These are phyloP conservation scores for Euwallacea fornicatus DNA, from an alignment of 1,140 invertebrate species.

Conservation along the genomic window DNA sequence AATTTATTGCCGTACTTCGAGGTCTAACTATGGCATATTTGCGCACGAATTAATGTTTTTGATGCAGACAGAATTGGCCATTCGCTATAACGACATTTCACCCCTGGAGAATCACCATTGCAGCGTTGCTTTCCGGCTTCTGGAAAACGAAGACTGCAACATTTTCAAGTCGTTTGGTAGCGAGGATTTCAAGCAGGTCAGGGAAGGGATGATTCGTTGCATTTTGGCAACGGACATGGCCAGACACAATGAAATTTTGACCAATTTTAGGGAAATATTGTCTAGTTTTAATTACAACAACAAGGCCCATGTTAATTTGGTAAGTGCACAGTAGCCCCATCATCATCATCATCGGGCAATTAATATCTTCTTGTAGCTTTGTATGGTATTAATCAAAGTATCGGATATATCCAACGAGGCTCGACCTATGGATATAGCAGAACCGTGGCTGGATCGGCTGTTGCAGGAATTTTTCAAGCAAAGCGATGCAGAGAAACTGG, in stretches of 20 bases:
- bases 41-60: slow-evolving; percentile 5
- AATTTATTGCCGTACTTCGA: neutral
- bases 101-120: slow-evolving; percentile 89
- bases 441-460: slow-evolving; percentile 81
- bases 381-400: slow-evolving; percentile 85
- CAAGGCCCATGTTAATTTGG: slow-evolving; percentile 77
- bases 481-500: slow-evolving; percentile 81
- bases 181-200: slow-evolving; percentile 63
- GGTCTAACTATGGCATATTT: neutral
- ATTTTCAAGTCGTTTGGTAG: slow-evolving; percentile 71
- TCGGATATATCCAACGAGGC: slow-evolving; percentile 88
- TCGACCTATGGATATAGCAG: slow-evolving; percentile 80
- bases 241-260: slow-evolving; percentile 82
- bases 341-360: neutral
- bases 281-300: slow-evolving; percentile 75
- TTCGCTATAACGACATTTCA: slow-evolving; percentile 87
- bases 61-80: slow-evolving; percentile 71
- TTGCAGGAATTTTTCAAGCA: slow-evolving; percentile 80
- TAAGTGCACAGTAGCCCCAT: slow-evolving; percentile 55
- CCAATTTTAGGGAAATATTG: slow-evolving; percentile 70
- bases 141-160: slow-evolving; percentile 76
- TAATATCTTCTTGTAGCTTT: slow-evolving; percentile 60
- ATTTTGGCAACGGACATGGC: slow-evolving; percentile 88
- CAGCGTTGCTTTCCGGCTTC: slow-evolving; percentile 80
- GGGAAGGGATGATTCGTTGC: slow-evolving; percentile 83